Evolutionary conservation across 1,140 invertebrate species (phyloP).

Genomic region (Probaryconus sp.): DNA sequence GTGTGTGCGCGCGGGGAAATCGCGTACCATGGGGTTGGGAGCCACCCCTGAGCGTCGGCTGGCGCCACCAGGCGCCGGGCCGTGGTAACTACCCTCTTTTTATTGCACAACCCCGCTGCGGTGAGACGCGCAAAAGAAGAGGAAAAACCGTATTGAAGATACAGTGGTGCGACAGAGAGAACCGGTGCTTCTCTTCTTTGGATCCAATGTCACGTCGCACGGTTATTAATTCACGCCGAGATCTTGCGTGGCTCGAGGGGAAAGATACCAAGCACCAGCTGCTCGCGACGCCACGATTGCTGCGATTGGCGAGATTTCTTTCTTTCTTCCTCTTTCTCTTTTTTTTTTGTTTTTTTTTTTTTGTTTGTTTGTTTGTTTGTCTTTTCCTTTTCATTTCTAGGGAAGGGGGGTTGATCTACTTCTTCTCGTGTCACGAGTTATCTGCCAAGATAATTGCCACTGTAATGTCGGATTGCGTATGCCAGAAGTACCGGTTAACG

Average conservation of each 20-base stretch:
- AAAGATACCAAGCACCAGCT: slow-evolving; percentile 30
- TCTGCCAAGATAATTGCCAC: no score
- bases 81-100: slow-evolving; percentile 59
- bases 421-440: no score
- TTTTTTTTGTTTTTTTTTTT: not conserved
- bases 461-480: no score
- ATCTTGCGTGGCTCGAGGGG: slow-evolving; percentile 21
- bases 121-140: slow-evolving; percentile 3
- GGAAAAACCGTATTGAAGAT: no score
- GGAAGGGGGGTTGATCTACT: no score
- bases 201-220: slow-evolving; percentile 44
- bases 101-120: slow-evolving; percentile 44
- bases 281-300: slow-evolving; percentile 32
- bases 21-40: slow-evolving; percentile 44
- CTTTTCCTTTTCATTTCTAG: no score
- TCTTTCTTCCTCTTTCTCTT: not conserved
- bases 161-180: no score
- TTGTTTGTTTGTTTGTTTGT: not conserved
- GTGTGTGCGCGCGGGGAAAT: slow-evolving; percentile 29
- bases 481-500: no score
- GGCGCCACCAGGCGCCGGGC: slow-evolving; percentile 69
- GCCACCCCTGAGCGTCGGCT: slow-evolving; percentile 57
- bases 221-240: slow-evolving; percentile 55
- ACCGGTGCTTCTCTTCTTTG: slow-evolving; percentile 31
- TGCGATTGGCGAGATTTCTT: slow-evolving; percentile 25